These are phyloP conservation scores for Lipophrys pholis DNA, from an alignment of 2,113 vertebrate genomes.

Conservation along the genomic window DNA sequence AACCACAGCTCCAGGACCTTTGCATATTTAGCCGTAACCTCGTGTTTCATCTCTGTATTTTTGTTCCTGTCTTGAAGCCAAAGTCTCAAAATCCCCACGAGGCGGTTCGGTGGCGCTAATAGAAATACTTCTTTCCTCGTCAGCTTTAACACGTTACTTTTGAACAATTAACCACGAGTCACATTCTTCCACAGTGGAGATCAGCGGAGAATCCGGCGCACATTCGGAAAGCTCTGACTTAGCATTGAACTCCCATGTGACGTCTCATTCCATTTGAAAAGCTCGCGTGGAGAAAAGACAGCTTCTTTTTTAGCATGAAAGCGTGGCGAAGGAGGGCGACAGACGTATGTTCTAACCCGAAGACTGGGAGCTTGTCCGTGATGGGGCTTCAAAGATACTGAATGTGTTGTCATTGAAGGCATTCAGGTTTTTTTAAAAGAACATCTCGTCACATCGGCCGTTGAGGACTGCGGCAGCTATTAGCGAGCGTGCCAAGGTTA, in stretches of 20 bases:
- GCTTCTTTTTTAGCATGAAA: background rate
- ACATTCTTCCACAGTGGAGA: background rate
- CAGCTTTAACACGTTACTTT: background rate
- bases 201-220: no score
- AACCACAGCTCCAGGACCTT: no score
- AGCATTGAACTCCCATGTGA: background rate
- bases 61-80: no score
- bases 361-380: background rate
- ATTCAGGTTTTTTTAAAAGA: slow-evolving; percentile 36
- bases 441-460: slow-evolving; percentile 22
- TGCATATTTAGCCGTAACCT: no score
- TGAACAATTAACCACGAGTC: background rate
- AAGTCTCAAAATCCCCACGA: no score
- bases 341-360: background rate
- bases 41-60: no score
- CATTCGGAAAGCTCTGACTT: background rate
- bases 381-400: slow-evolving; percentile 3
- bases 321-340: background rate
- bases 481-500: slow-evolving; percentile 56
- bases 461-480: slow-evolving; percentile 39
- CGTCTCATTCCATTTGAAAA: slow-evolving; percentile 11
- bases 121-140: background rate
- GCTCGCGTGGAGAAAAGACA: background rate
- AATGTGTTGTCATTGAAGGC: slow-evolving; percentile 31
- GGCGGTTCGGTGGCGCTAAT: background rate